Percentiles rank a stretch among this genome's conserved stretches.
Evolutionary conservation across 2,113 vertebrate species (phyloP).

Genomic region (Myrmecobius fasciatus): DNA sequence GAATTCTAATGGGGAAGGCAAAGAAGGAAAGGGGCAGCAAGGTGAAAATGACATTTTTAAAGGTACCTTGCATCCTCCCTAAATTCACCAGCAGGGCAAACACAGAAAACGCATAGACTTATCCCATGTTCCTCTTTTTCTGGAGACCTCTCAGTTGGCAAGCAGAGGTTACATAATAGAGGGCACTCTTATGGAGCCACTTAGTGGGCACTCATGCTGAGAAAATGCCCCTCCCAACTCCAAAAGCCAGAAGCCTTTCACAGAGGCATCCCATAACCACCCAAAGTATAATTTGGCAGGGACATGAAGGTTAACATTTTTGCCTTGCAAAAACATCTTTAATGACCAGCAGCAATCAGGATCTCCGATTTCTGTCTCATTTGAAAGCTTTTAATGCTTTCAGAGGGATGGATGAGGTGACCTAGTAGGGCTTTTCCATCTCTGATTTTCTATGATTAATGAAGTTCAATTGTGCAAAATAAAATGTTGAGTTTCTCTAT

Average conservation of each 20-base stretch:
- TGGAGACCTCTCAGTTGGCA: not conserved
- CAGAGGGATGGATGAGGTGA: constrained; percentile 78
- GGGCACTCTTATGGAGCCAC: constrained; percentile 63
- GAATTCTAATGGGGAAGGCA: not conserved
- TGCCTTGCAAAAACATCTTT: constrained; percentile 79
- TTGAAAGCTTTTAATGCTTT: constrained; percentile 83
- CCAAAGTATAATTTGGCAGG: constrained; percentile 79
- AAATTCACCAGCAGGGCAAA: not conserved
- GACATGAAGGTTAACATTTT: constrained; percentile 79
- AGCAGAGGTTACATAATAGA: constrained; percentile 60
- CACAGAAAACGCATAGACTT: not conserved
- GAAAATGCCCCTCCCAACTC: constrained; percentile 66
- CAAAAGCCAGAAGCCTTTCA: constrained; percentile 46
- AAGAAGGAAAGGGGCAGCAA: not conserved
- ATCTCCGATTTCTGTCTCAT: constrained; percentile 81
- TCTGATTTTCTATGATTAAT: constrained; percentile 82
- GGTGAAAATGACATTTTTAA: not conserved
- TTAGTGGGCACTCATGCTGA: constrained; percentile 65
- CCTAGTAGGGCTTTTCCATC: constrained; percentile 79
- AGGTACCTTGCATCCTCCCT: not conserved
- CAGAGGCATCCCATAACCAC: constrained; percentile 66
- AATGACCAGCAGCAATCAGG: constrained; percentile 81
- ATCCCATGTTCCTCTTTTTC: not conserved
- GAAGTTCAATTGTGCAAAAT: constrained; percentile 83
- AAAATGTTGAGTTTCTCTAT: constrained; percentile 75